Evolutionary conservation across 2,113 vertebrate genomes (phyloP).

Genomic region (Heterocephalus glaber): DNA sequence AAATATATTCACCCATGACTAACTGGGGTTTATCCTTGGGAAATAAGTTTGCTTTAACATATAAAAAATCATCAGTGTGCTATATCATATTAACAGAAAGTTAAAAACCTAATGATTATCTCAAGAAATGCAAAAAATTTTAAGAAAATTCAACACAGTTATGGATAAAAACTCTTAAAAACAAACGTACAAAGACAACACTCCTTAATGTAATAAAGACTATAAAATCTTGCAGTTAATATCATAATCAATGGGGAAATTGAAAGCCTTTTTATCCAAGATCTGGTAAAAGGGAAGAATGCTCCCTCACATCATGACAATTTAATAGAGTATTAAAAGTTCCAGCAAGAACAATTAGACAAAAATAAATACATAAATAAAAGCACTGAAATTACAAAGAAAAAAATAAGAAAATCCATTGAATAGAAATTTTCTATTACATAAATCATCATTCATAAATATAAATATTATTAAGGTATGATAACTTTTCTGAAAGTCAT

Average conservation of each 20-base stretch:
- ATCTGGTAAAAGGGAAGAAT: not conserved
- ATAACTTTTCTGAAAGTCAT: not conserved
- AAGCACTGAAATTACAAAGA: not conserved
- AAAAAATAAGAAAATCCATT: not conserved
- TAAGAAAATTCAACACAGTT: no score
- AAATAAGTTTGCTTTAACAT: not conserved
- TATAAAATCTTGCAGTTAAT: not conserved
- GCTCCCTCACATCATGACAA: accelerated
- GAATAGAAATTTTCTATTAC: not conserved
- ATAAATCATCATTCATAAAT: not conserved
- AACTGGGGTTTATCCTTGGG: not conserved
- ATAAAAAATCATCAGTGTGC: not conserved
- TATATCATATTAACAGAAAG: not conserved
- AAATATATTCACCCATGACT: not conserved
- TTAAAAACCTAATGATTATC: not conserved
- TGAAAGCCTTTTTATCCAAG: not conserved
- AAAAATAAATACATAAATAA: not conserved
- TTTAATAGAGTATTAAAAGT: not conserved
- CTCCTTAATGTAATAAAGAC: not conserved
- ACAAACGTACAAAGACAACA: not conserved
- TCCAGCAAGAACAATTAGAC: not conserved
- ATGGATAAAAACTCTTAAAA: not conserved
- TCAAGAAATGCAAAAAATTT: no score
- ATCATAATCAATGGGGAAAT: not conserved
- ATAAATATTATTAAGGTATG: not conserved